These are phyloP conservation scores for Syngnathus floridae DNA, from an alignment of 2,113 vertebrate genomes.

Conservation along the genomic window DNA sequence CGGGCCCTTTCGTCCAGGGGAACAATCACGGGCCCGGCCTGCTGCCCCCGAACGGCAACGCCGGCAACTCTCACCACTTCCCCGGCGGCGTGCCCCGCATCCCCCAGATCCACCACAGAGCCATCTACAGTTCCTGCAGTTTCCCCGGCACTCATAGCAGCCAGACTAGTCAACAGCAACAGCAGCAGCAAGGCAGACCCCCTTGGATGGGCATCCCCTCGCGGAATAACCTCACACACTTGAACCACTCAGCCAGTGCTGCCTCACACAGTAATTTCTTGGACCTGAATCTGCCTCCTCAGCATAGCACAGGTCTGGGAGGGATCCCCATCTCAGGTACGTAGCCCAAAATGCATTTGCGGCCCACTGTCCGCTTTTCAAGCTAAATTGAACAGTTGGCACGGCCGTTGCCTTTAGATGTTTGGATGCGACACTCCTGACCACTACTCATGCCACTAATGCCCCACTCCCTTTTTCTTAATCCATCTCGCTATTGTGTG, in stretches of 20 bases:
- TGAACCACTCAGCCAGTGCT: constrained; percentile 86
- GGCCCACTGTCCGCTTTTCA: too few species aligned
- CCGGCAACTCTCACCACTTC: constrained; percentile 67
- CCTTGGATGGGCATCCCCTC: constrained; percentile 90
- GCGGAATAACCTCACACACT: constrained; percentile 91
- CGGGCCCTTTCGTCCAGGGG: constrained; percentile 41
- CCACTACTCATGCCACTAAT: too few species aligned
- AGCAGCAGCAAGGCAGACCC: constrained; percentile 77
- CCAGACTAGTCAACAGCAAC: constrained; percentile 54
- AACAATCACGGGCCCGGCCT: constrained; percentile 38
- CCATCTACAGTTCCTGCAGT: constrained; percentile 93
- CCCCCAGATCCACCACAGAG: constrained; percentile 91
- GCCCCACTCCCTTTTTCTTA: too few species aligned
- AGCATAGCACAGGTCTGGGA: constrained; percentile 97
- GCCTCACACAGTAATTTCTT: constrained; percentile 96
- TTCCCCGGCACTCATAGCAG: constrained; percentile 78
- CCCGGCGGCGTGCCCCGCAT: constrained; percentile 82
- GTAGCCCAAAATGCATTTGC: not conserved
- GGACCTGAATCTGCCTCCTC: constrained; percentile 93
- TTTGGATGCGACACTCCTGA: too few species aligned
- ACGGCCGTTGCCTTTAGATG: too few species aligned
- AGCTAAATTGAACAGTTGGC: too few species aligned
- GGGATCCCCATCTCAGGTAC: constrained; percentile 98
- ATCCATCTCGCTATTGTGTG: too few species aligned
- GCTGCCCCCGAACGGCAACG: constrained; percentile 40